Evolutionary conservation across 2,113 vertebrate genomes (phyloP).

Genomic region (Chaetura pelagica): DNA sequence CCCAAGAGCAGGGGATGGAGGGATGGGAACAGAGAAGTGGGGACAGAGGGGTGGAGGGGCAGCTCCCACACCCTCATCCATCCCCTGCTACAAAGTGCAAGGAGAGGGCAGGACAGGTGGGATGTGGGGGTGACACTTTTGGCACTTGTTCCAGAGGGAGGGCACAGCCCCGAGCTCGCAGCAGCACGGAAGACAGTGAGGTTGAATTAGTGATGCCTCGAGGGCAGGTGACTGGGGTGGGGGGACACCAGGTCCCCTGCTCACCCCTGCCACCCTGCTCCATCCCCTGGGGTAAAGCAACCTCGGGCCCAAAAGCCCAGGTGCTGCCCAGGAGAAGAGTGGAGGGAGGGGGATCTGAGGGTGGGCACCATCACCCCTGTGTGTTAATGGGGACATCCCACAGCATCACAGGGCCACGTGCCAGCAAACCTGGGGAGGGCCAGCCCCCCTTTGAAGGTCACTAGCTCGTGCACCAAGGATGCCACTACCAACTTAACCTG

Average conservation of each 20-base stretch:
- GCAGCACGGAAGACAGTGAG: slow-evolving; percentile 11
- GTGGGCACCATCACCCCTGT: background rate
- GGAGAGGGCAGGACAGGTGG: background rate
- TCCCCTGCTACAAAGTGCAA: background rate
- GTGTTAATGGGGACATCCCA: background rate
- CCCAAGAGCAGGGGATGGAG: background rate
- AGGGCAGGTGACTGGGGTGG: background rate
- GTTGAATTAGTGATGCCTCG: background rate
- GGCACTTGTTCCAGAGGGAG: slow-evolving; percentile 58
- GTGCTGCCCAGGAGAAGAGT: background rate
- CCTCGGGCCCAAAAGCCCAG: fast-evolving
- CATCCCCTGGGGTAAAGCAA: background rate
- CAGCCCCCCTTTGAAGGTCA: background rate
- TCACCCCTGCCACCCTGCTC: background rate
- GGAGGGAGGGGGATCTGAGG: background rate
- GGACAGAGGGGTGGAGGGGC: background rate
- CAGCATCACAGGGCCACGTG: fast-evolving
- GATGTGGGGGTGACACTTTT: background rate
- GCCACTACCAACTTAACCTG: background rate
- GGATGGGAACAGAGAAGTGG: background rate
- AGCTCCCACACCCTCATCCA: background rate
- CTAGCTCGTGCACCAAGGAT: background rate
- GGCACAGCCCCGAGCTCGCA: background rate
- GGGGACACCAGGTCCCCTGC: background rate
- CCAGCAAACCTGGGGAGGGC: fast-evolving